These are phyloP conservation scores for Polietes domitor DNA, from an alignment of 2,888 invertebrate species.

Conservation along the genomic window DNA sequence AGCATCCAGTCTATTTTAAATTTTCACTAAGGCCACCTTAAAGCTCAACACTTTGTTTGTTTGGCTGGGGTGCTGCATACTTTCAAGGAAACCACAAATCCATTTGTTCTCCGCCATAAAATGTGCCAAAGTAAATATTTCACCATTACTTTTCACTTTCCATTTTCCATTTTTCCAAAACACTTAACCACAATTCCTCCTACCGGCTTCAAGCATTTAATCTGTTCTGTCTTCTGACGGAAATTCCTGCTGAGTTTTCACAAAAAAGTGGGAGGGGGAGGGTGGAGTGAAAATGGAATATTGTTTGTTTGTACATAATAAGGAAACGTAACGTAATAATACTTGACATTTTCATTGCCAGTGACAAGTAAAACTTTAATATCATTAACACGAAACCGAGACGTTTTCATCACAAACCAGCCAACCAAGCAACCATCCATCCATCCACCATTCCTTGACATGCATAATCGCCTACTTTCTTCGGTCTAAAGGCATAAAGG, in stretches of 20 bases:
- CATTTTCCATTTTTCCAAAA: neutral
- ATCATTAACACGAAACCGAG: conserved; percentile 20
- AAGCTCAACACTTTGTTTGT: too few relatives aligned
- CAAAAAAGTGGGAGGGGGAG: neutral
- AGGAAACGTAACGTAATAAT: conserved; percentile 16
- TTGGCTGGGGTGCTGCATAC: too few relatives aligned
- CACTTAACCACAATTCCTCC: conserved; percentile 10
- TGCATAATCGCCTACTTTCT: neutral
- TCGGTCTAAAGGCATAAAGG: neutral
- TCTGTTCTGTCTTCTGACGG: neutral
- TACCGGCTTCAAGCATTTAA: neutral
- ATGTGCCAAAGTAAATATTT: conserved; percentile 17
- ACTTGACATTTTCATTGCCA: conserved; percentile 39
- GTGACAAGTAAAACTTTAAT: conserved; percentile 27
- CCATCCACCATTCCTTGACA: neutral
- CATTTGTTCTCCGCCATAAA: neutral
- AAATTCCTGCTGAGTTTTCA: conserved; percentile 10
- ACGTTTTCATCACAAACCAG: too few relatives aligned
- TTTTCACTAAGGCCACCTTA: too few relatives aligned
- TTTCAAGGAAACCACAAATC: conserved; percentile 1
- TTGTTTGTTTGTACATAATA: neutral
- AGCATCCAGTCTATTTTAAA: too few relatives aligned
- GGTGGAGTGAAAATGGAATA: neutral
- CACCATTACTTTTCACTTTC: neutral
- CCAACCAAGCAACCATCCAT: neutral